phyloP scores from a whole-genome alignment of 2,113 vertebrate species.

The Phrynosoma platyrhinos region DNA sequence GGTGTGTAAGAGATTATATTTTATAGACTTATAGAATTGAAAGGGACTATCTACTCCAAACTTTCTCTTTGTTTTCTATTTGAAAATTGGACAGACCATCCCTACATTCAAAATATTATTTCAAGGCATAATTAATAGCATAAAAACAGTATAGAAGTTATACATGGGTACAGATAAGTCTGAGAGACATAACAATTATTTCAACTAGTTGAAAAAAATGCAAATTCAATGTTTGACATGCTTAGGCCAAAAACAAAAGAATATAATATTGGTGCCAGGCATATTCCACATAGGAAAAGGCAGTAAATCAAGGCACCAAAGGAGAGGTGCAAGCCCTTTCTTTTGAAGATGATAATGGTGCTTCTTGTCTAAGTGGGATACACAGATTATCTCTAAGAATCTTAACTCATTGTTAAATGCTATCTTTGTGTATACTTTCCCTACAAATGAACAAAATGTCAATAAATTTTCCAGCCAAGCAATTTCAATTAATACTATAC shows the following conservation, averaged over 20 bases:
- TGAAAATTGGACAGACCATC: neutral
- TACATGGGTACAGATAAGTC: neutral
- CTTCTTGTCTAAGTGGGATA: neutral
- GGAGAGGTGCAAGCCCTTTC: neutral
- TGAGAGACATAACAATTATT: no score
- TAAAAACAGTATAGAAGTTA: neutral
- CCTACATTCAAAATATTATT: neutral
- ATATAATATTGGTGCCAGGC: neutral
- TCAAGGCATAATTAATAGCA: neutral
- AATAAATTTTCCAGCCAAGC: neutral
- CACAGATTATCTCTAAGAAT: neutral
- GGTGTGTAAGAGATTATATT: neutral
- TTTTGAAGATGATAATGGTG: neutral
- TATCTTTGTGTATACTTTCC: neutral
- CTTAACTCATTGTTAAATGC: no score
- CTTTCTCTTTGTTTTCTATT: neutral
- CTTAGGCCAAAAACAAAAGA: neutral
- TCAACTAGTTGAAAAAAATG: neutral
- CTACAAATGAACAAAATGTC: neutral
- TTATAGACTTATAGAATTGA: no score
- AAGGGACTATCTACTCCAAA: no score
- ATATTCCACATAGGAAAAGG: no score
- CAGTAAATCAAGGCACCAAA: neutral
- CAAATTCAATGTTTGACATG: no score
- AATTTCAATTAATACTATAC: neutral